A percentile compares a stretch with the other conserved stretches of the same genome.
phyloP scores from a whole-genome alignment of 2,888 invertebrate species.

The Willowsia nigromaculata region DNA sequence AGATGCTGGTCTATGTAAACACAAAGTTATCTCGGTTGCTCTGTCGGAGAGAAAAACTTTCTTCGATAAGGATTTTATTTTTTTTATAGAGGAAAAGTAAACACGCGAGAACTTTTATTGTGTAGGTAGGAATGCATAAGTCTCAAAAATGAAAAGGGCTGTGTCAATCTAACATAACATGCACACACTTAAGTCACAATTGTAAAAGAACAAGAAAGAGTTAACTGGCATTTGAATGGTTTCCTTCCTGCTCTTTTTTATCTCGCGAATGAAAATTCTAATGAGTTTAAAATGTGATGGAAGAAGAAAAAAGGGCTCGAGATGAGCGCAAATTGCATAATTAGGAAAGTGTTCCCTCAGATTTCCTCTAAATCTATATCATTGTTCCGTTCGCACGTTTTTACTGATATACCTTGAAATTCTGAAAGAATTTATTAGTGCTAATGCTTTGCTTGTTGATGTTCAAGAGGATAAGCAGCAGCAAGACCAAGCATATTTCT shows the following conservation, averaged over 20 bases:
- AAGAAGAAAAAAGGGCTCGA: slow-evolving; percentile 32
- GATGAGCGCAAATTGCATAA: slow-evolving; percentile 66
- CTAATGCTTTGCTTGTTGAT: not conserved
- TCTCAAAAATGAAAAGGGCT: not conserved
- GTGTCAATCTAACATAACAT: not conserved
- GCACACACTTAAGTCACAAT: not conserved
- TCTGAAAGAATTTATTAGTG: not conserved
- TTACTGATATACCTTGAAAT: not conserved
- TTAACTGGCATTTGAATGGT: slow-evolving; percentile 3
- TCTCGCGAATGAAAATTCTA: slow-evolving; percentile 25
- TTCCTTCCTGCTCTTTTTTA: not conserved
- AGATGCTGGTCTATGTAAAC: slow-evolving; percentile 13
- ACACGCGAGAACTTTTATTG: not conserved
- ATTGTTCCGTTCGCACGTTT: not conserved
- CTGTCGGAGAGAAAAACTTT: not conserved
- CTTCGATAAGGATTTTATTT: slow-evolving; percentile 13
- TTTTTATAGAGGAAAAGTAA: not conserved
- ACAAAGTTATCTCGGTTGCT: not conserved
- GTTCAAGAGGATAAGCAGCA: not conserved
- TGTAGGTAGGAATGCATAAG: not conserved
- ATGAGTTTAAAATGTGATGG: slow-evolving; percentile 49
- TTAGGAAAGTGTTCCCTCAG: slow-evolving; percentile 47
- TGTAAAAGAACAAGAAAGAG: not conserved
- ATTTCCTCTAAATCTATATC: not conserved
- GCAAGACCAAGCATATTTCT: slow-evolving; percentile 8